phyloP scores from a whole-genome alignment of 2,888 invertebrate genomes.

The Cylindroiulus punctatus region DNA sequence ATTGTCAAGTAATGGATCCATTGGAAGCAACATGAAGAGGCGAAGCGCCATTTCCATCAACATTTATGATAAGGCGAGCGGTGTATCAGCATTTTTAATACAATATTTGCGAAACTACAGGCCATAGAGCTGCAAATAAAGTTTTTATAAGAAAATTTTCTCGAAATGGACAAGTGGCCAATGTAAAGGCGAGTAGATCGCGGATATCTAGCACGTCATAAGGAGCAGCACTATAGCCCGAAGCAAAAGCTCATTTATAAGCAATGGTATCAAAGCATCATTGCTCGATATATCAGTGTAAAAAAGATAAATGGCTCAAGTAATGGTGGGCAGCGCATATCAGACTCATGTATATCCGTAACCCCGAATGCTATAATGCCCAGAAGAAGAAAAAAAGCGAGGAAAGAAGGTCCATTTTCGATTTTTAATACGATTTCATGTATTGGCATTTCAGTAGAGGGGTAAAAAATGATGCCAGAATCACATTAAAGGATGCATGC shows the following conservation, averaged over 20 bases:
- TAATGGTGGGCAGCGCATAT: conserved; percentile 33
- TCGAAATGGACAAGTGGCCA: not conserved
- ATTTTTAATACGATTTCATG: conserved; percentile 39
- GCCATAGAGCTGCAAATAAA: not conserved
- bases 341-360: not conserved
- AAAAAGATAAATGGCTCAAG: conserved; percentile 45
- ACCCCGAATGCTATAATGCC: not conserved
- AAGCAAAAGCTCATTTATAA: conserved; percentile 39
- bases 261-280: conserved; percentile 45
- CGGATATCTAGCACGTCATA: not conserved
- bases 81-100: conserved; percentile 36
- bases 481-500: conserved; percentile 42
- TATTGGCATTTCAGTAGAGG: not conserved
- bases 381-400: not conserved
- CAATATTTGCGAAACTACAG: not conserved
- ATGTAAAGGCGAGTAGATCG: not conserved
- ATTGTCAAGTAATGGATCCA: conserved; percentile 21
- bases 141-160: not conserved
- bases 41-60: not conserved
- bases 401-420: conserved; percentile 43
- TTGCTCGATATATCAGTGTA: conserved; percentile 24
- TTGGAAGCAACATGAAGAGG: not conserved
- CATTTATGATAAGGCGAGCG: not conserved
- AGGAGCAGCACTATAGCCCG: not conserved
- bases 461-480: not conserved